A percentile compares a stretch with the other conserved stretches of the same genome.
Conservation (phyloP, 2,797 vertebrate species). For the Leucoraja ocellata region DNA sequence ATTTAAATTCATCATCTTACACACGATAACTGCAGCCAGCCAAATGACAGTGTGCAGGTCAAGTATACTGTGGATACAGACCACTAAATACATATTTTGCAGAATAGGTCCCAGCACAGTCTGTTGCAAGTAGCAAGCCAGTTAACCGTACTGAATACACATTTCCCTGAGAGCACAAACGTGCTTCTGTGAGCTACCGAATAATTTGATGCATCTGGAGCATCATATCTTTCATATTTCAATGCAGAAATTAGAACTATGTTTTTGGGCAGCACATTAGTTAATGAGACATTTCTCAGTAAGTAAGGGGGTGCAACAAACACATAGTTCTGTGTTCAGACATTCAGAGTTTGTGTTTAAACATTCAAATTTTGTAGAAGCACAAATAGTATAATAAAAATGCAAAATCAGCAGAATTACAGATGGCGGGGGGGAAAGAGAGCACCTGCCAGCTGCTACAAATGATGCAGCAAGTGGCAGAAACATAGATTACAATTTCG, state of each 20-base stretch:
- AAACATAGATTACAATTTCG: neutral
- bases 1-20: neutral
- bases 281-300: neutral
- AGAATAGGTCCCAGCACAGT: neutral
- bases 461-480: neutral
- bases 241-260: neutral
- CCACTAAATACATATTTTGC: neutral
- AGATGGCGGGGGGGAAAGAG: neutral
- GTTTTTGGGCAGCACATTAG: too few relatives aligned
- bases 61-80: neutral
- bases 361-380: too few relatives aligned
- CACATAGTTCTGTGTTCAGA: neutral
- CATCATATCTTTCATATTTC: neutral
- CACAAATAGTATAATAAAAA: too few relatives aligned
- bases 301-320: neutral
- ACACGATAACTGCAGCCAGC: neutral
- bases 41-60: neutral
- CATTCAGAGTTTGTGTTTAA: neutral
- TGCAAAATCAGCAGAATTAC: neutral
- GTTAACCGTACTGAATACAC: constrained; percentile 3
- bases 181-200: neutral
- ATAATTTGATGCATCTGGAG: neutral
- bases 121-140: neutral
- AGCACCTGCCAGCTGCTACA: neutral
- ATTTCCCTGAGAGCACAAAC: neutral